Conservation (phyloP, 2,113 vertebrate species). For the Pimephales promelas region DNA sequence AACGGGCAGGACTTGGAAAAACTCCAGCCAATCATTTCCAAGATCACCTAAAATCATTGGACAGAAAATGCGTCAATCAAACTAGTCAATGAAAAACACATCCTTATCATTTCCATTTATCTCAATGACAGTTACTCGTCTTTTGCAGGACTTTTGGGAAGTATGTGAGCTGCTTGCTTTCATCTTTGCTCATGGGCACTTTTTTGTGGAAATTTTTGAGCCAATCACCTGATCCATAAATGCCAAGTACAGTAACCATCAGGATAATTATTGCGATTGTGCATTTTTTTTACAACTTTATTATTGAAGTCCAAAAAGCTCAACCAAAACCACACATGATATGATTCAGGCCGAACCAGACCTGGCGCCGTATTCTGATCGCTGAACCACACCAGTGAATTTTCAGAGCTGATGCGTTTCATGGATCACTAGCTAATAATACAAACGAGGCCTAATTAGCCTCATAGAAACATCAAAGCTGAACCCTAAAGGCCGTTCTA, state of each 20-base stretch:
- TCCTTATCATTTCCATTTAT: not conserved
- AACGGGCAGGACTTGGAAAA: no score
- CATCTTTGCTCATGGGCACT: not conserved
- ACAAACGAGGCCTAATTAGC: conserved; percentile 64
- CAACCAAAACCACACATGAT: not conserved
- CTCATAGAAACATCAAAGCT: conserved; percentile 64
- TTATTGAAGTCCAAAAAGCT: not conserved
- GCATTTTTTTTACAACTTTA: no score
- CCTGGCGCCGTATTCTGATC: not conserved
- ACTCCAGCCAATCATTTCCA: no score
- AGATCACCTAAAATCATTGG: no score
- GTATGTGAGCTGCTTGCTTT: not conserved
- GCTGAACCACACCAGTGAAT: conserved; percentile 40
- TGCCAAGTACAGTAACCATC: not conserved
- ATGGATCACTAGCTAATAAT: conserved; percentile 49
- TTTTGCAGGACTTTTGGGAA: not conserved
- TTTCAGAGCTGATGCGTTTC: conserved; percentile 25
- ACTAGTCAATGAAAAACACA: not conserved
- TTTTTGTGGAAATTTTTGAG: not conserved
- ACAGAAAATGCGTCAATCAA: no score
- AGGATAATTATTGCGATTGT: no score
- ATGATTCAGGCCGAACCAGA: not conserved
- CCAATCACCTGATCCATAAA: not conserved
- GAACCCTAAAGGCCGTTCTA: conserved; percentile 54
- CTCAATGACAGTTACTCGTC: not conserved